Evolutionary conservation across 2,113 vertebrate species (phyloP), one percentile per base, ranked within the genome.

Genomic region (Serinus canaria): DNA sequence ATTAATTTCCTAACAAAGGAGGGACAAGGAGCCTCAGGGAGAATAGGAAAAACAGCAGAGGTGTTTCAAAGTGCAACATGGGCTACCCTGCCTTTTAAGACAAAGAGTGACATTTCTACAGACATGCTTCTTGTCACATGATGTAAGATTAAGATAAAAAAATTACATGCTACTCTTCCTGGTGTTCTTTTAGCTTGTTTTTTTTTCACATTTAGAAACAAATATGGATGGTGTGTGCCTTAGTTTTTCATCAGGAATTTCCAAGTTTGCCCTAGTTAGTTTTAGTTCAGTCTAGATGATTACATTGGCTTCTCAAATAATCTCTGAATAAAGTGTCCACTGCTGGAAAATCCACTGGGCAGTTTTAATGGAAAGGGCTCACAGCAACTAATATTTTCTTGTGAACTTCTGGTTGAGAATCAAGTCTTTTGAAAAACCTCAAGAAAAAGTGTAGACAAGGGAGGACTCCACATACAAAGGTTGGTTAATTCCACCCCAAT

Each of bases 151-250:
- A 49, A 58, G 11, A 53, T 11, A 53, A 50, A 15, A 13, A 27
- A 78, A 12, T 60, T 0, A 35, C n/a, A n/a, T 3, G 3, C 4
- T 35, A 31, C 10, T 67, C 7, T 27, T 72, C 20, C 6, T 64
- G 17, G 7, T 13, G 10, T 20, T 49, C 44, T 46, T 85, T 69
- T 44, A 28, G 2, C 3, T 60, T 35, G 7, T 62, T 5, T 50
- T 5, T 49, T 69, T 69, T 41, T 25, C 7, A 2, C 3, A 0
- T 47, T 62, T 70, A n/a, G n/a, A 53, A 70, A 59, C 1, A 63
- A 2, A 1, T 67, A 21, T 3, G 8, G 15, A 39, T 37, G 3
- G 3, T 56, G 47, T 78, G 9, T 0, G 2, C 13, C 20, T 84
- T 46, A 46, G 5, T 53, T 88, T 85, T 60, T 72, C 2, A 25